phyloP scores from a whole-genome alignment of 2,888 invertebrate species.

The Drosophila paramelanica region DNA sequence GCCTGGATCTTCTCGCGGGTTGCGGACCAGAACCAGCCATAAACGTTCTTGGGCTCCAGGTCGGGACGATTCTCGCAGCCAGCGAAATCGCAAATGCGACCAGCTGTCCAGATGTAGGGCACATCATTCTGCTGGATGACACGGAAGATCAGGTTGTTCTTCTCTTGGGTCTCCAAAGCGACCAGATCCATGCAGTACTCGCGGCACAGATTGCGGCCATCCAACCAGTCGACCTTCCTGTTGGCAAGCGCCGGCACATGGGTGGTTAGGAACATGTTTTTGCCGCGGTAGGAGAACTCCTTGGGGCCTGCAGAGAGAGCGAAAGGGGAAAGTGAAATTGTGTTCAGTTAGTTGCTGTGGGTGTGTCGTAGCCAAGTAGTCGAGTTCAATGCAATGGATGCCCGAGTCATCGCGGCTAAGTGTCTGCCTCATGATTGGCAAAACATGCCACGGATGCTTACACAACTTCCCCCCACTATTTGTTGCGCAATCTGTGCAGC shows the following conservation, averaged over 20 bases:
- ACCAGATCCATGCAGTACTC: slow-evolving; percentile 97
- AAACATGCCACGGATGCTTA: slow-evolving; percentile 69
- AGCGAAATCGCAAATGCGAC: slow-evolving; percentile 96
- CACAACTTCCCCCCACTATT: slow-evolving; percentile 69
- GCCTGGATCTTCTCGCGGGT: slow-evolving; percentile 94
- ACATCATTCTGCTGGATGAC: slow-evolving; percentile 95
- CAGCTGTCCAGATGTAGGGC: slow-evolving; percentile 97
- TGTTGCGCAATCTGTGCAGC: slow-evolving; percentile 61
- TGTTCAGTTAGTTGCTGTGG: slow-evolving; percentile 19
- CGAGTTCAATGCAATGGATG: slow-evolving; percentile 26
- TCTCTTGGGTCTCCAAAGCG: slow-evolving; percentile 94
- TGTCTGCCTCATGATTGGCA: slow-evolving; percentile 51
- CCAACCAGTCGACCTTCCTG: slow-evolving; percentile 95
- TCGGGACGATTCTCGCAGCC: slow-evolving; percentile 95
- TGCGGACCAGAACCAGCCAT: slow-evolving; percentile 97
- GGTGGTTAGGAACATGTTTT: slow-evolving; percentile 94
- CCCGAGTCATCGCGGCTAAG: slow-evolving; percentile 10
- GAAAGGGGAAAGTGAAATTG: neutral
- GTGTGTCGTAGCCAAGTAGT: slow-evolving; percentile 1
- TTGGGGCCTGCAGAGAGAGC: slow-evolving; percentile 90
- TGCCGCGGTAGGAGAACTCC: slow-evolving; percentile 94
- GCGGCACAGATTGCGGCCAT: slow-evolving; percentile 95
- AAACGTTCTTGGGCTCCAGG: slow-evolving; percentile 93
- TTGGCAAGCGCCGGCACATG: slow-evolving; percentile 92
- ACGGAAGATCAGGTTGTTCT: slow-evolving; percentile 95